Percentiles rank a stretch among this genome's conserved stretches.
These are phyloP conservation scores for Rhorus exstirpatorius DNA, from an alignment of 2,888 invertebrate genomes.

Conservation along the genomic window DNA sequence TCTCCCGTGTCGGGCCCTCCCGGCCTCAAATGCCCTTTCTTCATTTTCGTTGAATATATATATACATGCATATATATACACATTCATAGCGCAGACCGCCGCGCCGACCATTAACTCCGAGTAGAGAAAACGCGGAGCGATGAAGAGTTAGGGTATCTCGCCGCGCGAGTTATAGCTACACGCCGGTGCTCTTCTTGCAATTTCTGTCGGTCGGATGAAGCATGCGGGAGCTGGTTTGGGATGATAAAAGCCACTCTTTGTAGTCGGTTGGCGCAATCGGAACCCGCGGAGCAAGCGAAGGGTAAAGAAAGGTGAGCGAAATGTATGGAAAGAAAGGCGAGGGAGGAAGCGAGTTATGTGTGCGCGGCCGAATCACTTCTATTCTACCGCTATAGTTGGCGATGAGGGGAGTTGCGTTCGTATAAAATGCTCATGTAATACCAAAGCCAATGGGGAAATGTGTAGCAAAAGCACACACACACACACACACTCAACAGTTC, in stretches of 20 bases:
- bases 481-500: too few species aligned
- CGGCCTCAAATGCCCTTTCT: not conserved
- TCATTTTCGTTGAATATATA: not conserved
- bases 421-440: not conserved
- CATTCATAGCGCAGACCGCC: not conserved
- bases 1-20: not conserved
- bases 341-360: constrained; percentile 8
- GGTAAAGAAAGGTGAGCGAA: constrained; percentile 25
- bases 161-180: constrained; percentile 13
- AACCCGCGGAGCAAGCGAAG: constrained; percentile 12
- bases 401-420: constrained; percentile 5
- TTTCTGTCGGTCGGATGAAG: constrained; percentile 52
- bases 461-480: not conserved
- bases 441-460: not conserved
- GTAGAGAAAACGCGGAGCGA: constrained; percentile 45
- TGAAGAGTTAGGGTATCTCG: constrained; percentile 15
- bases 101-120: constrained; percentile 60
- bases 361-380: constrained; percentile 39
- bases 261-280: constrained; percentile 49
- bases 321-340: not conserved
- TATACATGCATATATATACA: constrained; percentile 28
- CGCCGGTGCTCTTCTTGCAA: constrained; percentile 35
- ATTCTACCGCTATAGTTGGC: constrained; percentile 21
- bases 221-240: constrained; percentile 14
- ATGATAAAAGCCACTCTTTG: constrained; percentile 58